Base-by-base conservation (phyloP, 2,888 invertebrate genomes). In the Netelia fuscicornis region DNA sequence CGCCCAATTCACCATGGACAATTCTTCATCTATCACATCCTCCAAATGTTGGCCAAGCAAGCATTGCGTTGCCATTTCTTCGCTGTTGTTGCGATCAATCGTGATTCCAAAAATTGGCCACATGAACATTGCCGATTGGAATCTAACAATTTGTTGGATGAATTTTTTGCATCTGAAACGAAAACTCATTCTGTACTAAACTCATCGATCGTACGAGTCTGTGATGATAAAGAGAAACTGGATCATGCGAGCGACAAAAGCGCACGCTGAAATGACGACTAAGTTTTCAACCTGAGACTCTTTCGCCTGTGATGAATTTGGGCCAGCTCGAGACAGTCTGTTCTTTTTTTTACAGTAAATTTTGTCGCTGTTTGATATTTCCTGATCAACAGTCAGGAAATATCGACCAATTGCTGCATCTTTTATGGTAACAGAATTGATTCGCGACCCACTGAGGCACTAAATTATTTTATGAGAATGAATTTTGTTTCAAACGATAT, bases 231-330 rank as follows among this genome's bases (percentile, higher is more conserved):
- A 88, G 81, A 74, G 84, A 80, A 86, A 87, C 88, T 86, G 89
- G 92, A 88, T 87, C 84, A 62, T 64, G 76, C 79, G 74, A 74
- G 58, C 62, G 78, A 37, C 0, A 60, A 54, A 9, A 71, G 80
- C 65, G 88, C 84, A 60, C 87, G 87, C 85, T 82, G 85, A 85
- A 78, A 86, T 93, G 93, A 87, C 84, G 90, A 91, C 89, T 10
- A 92, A 93, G 93, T 93, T 93, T 93, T 93, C 93, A 93, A 93
- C 87, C 93, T 92, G 93, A 93, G 93, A 92, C 93, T 84, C 83
- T 67, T 25, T 89, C 6, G 91, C 92, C 91, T 60, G 89, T 93
- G 93, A 93, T 93, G 93, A 93, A 87, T 78, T 81, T 82, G 89
- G 92, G 91, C 88, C 87, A 90, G 93, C 93, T 93, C 85, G 93